Evolutionary conservation across 92 coral and sea anemone genomes (phyloP).

Genomic region (Actinostola sp.): DNA sequence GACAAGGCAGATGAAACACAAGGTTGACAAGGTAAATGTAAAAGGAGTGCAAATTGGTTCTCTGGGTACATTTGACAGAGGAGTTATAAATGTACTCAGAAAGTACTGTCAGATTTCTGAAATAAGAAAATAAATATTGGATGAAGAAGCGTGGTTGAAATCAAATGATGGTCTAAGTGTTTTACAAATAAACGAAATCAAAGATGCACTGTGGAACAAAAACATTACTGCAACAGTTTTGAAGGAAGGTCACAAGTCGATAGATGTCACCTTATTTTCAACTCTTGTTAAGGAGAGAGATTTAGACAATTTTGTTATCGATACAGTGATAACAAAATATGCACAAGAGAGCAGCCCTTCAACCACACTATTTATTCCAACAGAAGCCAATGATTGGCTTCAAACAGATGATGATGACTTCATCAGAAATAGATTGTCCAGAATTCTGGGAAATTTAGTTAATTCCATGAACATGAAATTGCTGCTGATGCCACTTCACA

Average conservation of each 20-base stretch:
- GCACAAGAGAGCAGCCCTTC: conserved; percentile 7
- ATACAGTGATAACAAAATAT: conserved; percentile 14
- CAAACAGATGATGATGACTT: conserved; percentile 6
- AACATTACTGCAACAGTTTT: conserved; percentile 15
- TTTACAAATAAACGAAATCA: conserved; percentile 6
- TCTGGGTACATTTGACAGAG: conserved; percentile 35
- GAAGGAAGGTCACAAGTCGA: conserved; percentile 34
- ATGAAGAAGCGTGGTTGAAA: conserved; percentile 37
- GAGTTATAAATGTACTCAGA: conserved; percentile 19
- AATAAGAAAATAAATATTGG: neutral
- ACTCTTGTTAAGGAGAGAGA: conserved; percentile 39
- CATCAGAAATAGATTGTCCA: neutral
- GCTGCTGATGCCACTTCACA: conserved; percentile 37
- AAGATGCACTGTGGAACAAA: conserved; percentile 30
- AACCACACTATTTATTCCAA: conserved; percentile 20
- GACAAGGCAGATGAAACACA: neutral
- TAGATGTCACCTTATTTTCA: conserved; percentile 39
- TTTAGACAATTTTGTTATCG: conserved; percentile 58
- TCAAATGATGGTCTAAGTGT: conserved; percentile 16
- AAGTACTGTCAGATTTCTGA: conserved; percentile 31
- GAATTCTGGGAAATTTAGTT: neutral
- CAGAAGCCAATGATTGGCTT: conserved; percentile 51
- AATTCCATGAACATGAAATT: conserved; percentile 14
- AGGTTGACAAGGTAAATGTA: too few species aligned
- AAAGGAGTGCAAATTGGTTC: conserved; percentile 16